Evolutionary conservation across 2,797 vertebrate species (phyloP), one percentile per base, ranked within the genome.

Genomic region (Artibeus jamaicensis): DNA sequence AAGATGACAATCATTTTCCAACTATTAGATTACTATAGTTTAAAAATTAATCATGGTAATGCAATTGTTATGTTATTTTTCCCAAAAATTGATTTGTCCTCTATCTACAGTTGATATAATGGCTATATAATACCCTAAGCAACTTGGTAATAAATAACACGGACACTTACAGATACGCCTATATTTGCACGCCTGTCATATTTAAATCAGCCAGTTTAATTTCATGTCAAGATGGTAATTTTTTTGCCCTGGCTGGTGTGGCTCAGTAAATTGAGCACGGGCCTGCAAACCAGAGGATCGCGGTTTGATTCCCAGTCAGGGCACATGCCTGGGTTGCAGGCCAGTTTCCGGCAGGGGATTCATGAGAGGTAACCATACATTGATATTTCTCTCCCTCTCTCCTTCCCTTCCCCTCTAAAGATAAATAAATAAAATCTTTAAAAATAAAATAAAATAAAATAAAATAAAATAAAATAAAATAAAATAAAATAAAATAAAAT

Each of bases 191-290:
- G 78, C 8, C 9, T 62, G 18, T 44, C 21, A 3, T 53, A 46
- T 21, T 85, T 67, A 91, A 81, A 82, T 53, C n/a, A 62, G 79
- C 6, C 59, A 92, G 19, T 82, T 94, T 78, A 84, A 89, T 84
- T 84, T 93, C 34, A 77, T 44, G n/a, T 48, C 68, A 32, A 77
- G 57, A 85, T 88, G 12, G 15, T 11, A 90, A 34, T 55, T 91
- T 79, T 79, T 42, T 42, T 42, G 39, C 39, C 39, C 39, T 42
- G 39, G 39, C 39, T 42, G 39, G 39, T 42, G 39, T 42, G 39
- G 39, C 39, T 42, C 39, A 42, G 39, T 42, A 39, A 7, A 42
- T 42, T 42, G 39, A 42, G 39, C 7, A 7, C 39, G 7, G 39
- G 39, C 39, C 39, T 42, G 39, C 7, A 39, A 42, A 42, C 39